phyloP scores from a whole-genome alignment of 53 echinoderm and acorn worm species.

The Holothuria scabra region DNA sequence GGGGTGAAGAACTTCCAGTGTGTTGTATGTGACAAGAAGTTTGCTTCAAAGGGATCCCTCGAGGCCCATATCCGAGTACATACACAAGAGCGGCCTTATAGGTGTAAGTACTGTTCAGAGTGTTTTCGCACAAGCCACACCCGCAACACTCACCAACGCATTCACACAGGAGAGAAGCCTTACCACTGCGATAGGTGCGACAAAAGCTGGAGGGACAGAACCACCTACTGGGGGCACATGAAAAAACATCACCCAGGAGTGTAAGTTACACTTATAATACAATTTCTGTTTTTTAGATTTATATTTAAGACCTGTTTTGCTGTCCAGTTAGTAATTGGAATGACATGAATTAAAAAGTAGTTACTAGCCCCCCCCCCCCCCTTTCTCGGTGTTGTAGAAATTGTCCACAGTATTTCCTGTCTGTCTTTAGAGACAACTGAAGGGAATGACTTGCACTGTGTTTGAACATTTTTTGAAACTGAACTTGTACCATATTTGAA shows the following conservation, averaged over 20 bases:
- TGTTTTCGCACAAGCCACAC: constrained; percentile 18
- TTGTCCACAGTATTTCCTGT: no score
- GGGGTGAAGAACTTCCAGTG: constrained; percentile 19
- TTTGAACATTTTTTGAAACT: no score
- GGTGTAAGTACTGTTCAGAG: constrained; percentile 18
- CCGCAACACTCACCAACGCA: constrained; percentile 17
- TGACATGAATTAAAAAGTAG: no score
- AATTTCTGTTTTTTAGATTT: neutral
- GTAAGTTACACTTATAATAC: constrained; percentile 15
- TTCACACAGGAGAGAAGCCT: constrained; percentile 42
- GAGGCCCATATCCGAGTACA: constrained; percentile 27
- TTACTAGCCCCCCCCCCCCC: no score
- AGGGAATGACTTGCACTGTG: no score
- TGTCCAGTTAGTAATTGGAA: no score
- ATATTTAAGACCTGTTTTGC: no score
- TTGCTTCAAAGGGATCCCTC: constrained; percentile 18
- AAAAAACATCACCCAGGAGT: constrained; percentile 48
- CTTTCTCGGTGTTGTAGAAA: no score
- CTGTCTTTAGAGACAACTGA: no score
- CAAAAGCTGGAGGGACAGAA: constrained; percentile 40
- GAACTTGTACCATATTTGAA: no score
- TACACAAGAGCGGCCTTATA: constrained; percentile 38
- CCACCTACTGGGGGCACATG: constrained; percentile 49
- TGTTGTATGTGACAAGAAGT: neutral
- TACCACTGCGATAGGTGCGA: constrained; percentile 25